Conservation (phyloP, 2,797 vertebrate species). For the Diceros bicornis region DNA sequence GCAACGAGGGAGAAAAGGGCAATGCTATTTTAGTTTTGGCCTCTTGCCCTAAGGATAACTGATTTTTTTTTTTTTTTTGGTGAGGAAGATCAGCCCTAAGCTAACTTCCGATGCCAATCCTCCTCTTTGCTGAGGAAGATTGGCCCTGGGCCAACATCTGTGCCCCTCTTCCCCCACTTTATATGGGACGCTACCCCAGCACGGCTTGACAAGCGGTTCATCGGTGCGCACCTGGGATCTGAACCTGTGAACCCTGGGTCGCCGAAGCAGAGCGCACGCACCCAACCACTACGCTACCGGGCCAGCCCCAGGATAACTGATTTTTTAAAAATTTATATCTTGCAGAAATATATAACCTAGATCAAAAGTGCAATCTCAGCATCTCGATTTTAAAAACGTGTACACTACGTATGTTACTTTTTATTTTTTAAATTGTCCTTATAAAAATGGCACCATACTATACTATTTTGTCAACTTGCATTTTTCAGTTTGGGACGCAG, state of each 20-base stretch:
- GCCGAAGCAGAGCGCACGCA: too few relatives aligned
- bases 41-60: not conserved
- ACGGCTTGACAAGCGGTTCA: too few relatives aligned
- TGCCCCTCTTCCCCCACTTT: too few relatives aligned
- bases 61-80: not conserved
- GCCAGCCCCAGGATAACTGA: not conserved
- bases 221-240: too few relatives aligned
- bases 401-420: not conserved
- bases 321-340: not conserved
- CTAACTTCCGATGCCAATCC: too few relatives aligned
- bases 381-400: not conserved
- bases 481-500: not conserved
- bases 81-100: too few relatives aligned
- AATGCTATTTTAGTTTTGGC: not conserved
- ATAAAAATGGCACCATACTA: not conserved
- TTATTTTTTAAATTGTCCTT: not conserved
- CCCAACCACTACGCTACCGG: too few relatives aligned
- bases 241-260: too few relatives aligned
- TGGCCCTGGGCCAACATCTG: too few relatives aligned
- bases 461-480: not conserved
- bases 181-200: too few relatives aligned
- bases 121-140: too few relatives aligned
- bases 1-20: not conserved
- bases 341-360: constrained; percentile 24
- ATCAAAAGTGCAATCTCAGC: constrained; percentile 9